phyloP scores from a whole-genome alignment of 1,140 invertebrate species.

The Myzus persicae region DNA sequence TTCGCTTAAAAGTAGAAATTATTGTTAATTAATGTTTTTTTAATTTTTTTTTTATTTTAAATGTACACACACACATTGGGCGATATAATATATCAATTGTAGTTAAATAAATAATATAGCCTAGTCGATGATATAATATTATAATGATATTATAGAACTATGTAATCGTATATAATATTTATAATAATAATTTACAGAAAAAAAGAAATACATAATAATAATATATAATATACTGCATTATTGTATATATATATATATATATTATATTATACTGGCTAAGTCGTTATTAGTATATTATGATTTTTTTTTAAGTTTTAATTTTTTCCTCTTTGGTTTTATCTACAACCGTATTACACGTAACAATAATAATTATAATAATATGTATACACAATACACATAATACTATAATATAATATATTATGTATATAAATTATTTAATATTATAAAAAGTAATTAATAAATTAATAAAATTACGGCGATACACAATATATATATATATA shows the following conservation, averaged over 20 bases:
- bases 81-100: slow-evolving; percentile 10
- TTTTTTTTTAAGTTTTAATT: slow-evolving; percentile 26
- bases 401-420: not conserved
- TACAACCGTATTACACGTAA: slow-evolving; percentile 54
- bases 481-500: slow-evolving; percentile 22
- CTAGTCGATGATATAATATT: slow-evolving; percentile 31
- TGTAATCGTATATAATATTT: slow-evolving; percentile 31
- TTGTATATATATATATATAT: not conserved
- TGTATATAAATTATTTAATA: slow-evolving; percentile 33
- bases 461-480: slow-evolving; percentile 54
- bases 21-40: slow-evolving; percentile 28
- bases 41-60: not conserved
- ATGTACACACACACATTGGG: slow-evolving; percentile 53
- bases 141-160: slow-evolving; percentile 29
- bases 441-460: slow-evolving; percentile 54
- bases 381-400: not conserved
- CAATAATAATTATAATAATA: slow-evolving; percentile 16
- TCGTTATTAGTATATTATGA: slow-evolving; percentile 4
- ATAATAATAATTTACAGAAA: slow-evolving; percentile 55
- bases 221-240: not conserved
- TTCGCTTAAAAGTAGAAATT: slow-evolving; percentile 41
- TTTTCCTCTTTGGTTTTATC: slow-evolving; percentile 57
- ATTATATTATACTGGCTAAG: slow-evolving; percentile 50
- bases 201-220: slow-evolving; percentile 25
- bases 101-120: slow-evolving; percentile 34